Evolutionary conservation across 2,797 vertebrate genomes (phyloP).

Genomic region (Prionace glauca): DNA sequence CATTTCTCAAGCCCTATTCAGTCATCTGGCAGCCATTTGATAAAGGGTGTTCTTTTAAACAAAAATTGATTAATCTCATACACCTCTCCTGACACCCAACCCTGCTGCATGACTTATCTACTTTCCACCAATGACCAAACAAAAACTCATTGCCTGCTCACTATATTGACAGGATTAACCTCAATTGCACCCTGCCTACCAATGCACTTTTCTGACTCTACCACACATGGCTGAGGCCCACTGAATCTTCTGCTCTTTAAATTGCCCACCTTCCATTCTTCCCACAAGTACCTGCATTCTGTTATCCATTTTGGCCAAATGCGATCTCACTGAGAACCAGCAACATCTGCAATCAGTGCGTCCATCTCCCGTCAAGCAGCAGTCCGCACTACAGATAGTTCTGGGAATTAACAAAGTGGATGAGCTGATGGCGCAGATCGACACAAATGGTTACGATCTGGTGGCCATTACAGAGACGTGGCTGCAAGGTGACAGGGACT

Average conservation of each 20-base stretch:
- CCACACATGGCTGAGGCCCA: not conserved
- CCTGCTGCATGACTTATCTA: not conserved
- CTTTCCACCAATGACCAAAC: not conserved
- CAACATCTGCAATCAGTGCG: not conserved
- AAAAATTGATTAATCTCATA: too few species aligned
- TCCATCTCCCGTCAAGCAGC: not conserved
- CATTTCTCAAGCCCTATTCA: not conserved
- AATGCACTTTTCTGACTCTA: not conserved
- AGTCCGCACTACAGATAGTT: not conserved
- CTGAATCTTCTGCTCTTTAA: not conserved
- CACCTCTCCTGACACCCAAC: not conserved
- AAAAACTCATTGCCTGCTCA: not conserved
- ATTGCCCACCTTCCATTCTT: not conserved
- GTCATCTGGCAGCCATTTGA: not conserved
- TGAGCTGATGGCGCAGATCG: too few species aligned
- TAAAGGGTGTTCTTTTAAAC: not conserved
- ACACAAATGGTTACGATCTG: too few species aligned
- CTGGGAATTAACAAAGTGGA: too few species aligned
- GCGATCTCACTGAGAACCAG: not conserved
- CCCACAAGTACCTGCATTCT: not conserved
- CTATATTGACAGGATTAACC: not conserved
- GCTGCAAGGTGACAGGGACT: too few species aligned
- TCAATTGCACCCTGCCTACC: not conserved
- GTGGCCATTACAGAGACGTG: too few species aligned
- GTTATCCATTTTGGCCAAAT: not conserved